Conservation (phyloP, 2,888 invertebrate species). For the Agrochola lychnidis region DNA sequence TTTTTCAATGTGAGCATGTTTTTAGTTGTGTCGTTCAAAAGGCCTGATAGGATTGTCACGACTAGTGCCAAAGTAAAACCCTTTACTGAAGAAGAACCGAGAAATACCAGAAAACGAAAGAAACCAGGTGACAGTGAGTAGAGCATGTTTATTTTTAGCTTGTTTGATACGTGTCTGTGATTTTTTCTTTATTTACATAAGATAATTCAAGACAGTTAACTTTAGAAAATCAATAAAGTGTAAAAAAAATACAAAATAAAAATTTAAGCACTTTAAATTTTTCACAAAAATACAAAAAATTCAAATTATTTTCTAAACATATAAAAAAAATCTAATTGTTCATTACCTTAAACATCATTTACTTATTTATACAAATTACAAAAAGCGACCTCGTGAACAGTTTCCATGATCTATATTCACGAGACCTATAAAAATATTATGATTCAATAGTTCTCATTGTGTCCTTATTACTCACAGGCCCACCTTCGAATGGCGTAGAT, state of each 20-base stretch:
- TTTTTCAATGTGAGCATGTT: constrained; percentile 66
- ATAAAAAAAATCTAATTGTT: not conserved
- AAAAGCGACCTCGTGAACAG: not conserved
- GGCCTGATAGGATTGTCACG: constrained; percentile 89
- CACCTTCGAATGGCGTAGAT: constrained; percentile 91
- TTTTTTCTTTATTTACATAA: not conserved
- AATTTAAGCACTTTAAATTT: no score
- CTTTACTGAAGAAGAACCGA: constrained; percentile 77
- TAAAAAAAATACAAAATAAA: no score
- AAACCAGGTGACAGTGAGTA: constrained; percentile 92
- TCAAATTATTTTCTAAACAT: not conserved
- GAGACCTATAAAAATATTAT: not conserved
- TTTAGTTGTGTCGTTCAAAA: constrained; percentile 96
- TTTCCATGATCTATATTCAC: not conserved
- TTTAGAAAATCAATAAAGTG: not conserved
- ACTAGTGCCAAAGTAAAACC: constrained; percentile 77
- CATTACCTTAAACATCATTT: not conserved
- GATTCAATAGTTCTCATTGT: constrained; percentile 15
- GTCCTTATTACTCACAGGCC: constrained; percentile 76
- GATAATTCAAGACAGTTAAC: not conserved
- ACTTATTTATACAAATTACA: not conserved
- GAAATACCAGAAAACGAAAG: constrained; percentile 93
- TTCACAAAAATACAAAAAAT: no score
- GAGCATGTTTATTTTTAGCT: constrained; percentile 56
- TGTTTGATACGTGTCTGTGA: constrained; percentile 33